Percentiles rank a stretch among this genome's conserved stretches.
phyloP scores from a whole-genome alignment of 2,797 vertebrate species.

The Rhinoraja longicauda region DNA sequence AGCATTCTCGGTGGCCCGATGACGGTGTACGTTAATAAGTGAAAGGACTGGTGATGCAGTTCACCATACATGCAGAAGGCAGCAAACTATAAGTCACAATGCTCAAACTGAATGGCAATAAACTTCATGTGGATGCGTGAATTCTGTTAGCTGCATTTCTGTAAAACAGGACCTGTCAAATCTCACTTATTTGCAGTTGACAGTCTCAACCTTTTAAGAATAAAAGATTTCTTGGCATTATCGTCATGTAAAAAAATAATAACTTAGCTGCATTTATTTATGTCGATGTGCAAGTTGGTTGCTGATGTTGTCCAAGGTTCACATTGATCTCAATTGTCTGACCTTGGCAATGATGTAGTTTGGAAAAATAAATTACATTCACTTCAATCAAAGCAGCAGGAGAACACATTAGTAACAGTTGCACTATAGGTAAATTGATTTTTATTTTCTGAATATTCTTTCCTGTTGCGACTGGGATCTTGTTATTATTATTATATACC shows the following conservation, averaged over 20 bases:
- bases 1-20: neutral
- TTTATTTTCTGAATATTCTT: neutral
- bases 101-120: neutral
- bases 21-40: neutral
- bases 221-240: neutral
- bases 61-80: neutral
- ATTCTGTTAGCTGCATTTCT: neutral
- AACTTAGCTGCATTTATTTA: neutral
- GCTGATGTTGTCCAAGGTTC: neutral
- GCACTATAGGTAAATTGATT: neutral
- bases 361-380: constrained; percentile 30
- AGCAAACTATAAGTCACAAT: neutral
- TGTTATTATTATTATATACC: neutral
- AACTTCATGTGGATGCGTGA: neutral
- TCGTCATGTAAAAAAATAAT: neutral
- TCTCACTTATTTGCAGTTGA: neutral
- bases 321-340: neutral
- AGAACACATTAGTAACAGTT: neutral
- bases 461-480: neutral
- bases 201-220: neutral
- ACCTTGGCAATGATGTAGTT: neutral
- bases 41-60: neutral
- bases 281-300: neutral
- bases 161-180: neutral
- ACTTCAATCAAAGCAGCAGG: constrained; percentile 28